Conservation (phyloP, 2,888 invertebrate species). For the Drosophila peninsularis region DNA sequence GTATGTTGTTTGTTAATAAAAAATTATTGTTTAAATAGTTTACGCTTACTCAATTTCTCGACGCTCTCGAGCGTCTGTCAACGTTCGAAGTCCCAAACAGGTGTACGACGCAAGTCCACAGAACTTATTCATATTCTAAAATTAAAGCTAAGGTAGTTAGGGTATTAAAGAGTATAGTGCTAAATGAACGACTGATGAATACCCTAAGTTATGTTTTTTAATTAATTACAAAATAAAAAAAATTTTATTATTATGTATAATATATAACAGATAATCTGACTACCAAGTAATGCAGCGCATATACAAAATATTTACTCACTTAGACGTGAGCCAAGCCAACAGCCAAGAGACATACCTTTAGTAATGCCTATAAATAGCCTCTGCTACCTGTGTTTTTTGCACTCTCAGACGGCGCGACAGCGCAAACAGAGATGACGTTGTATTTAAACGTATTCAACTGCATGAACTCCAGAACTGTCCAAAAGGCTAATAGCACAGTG, state of each 20-base stretch:
- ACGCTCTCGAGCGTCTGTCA: background rate
- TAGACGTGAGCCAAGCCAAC: background rate
- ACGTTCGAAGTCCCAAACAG: constrained; percentile 9
- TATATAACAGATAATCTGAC: background rate
- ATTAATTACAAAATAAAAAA: too few species aligned
- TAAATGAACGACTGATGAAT: background rate
- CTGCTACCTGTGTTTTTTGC: constrained; percentile 29
- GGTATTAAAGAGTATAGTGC: background rate
- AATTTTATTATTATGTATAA: too few species aligned
- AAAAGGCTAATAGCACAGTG: constrained; percentile 45
- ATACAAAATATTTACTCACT: background rate
- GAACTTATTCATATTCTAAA: constrained; percentile 18
- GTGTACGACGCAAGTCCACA: constrained; percentile 25
- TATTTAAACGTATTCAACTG: constrained; percentile 30
- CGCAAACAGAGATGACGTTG: constrained; percentile 58
- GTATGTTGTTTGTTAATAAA: background rate
- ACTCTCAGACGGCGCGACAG: constrained; percentile 10
- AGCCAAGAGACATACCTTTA: constrained; percentile 3
- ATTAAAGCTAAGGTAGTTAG: background rate
- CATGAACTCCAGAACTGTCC: constrained; percentile 21
- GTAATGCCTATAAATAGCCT: constrained; percentile 23
- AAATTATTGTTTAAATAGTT: constrained; percentile 12
- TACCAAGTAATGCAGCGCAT: background rate
- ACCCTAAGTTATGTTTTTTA: too few species aligned
- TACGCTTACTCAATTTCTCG: constrained; percentile 4